Percentiles rank a stretch among this genome's conserved stretches.
Evolutionary conservation across 1,140 invertebrate species (phyloP).

Genomic region (Hyphantria cunea): DNA sequence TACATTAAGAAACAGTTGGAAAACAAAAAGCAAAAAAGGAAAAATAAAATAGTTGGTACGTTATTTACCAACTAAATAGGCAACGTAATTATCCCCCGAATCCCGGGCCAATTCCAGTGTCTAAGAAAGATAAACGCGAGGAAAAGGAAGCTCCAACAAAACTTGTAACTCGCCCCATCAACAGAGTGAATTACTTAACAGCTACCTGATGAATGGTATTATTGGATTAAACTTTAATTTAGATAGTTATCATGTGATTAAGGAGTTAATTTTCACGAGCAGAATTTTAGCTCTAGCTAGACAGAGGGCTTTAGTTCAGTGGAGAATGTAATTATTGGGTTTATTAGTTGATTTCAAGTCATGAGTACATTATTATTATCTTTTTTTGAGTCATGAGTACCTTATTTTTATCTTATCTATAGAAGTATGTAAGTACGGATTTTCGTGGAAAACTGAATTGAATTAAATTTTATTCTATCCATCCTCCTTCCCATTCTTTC

Average conservation of each 20-base stretch:
- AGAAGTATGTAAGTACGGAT: no score
- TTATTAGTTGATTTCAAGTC: background rate
- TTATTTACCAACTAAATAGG: slow-evolving; percentile 62
- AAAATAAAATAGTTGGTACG: slow-evolving; percentile 34
- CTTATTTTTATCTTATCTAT: no score
- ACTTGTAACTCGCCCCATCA: slow-evolving; percentile 49
- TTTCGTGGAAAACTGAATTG: no score
- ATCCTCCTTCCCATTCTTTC: no score
- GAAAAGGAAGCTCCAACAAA: slow-evolving; percentile 60
- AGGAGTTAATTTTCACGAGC: slow-evolving; percentile 9
- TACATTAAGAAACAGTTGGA: no score
- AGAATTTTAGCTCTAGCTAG: slow-evolving; percentile 5
- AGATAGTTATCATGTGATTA: slow-evolving; percentile 28
- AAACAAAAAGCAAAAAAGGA: slow-evolving; percentile 15
- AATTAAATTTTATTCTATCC: no score
- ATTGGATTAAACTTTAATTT: slow-evolving; percentile 32
- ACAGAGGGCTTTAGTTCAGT: slow-evolving; percentile 4
- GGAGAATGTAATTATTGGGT: background rate
- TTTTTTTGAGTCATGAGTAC: no score
- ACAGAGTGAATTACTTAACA: slow-evolving; percentile 21
- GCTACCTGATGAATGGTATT: slow-evolving; percentile 28
- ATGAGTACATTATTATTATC: no score
- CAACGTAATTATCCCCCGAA: slow-evolving; percentile 71
- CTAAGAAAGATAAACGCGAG: slow-evolving; percentile 79
- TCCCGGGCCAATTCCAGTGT: slow-evolving; percentile 73